Conservation (phyloP, 2,113 vertebrate genomes). For the Zapornia atra region DNA sequence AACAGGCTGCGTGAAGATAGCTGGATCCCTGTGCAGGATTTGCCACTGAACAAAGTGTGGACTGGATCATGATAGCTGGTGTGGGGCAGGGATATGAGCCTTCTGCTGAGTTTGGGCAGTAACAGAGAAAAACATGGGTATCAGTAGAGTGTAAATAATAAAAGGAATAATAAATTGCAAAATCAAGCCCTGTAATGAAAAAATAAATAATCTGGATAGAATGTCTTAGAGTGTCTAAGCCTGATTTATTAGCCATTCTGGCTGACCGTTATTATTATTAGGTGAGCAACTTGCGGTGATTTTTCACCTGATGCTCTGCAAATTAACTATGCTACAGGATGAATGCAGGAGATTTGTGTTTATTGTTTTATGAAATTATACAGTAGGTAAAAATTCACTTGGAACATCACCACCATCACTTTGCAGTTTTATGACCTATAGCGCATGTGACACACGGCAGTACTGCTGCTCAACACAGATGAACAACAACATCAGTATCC, state of each 20-base stretch:
- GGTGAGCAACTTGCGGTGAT: slow-evolving; percentile 38
- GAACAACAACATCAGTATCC: slow-evolving; percentile 35
- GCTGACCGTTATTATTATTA: slow-evolving; percentile 53
- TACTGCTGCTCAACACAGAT: slow-evolving; percentile 34
- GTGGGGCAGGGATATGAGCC: not conserved
- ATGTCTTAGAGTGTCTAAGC: not conserved
- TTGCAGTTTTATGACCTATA: slow-evolving; percentile 40
- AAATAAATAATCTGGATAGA: slow-evolving; percentile 64
- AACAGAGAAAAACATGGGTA: not conserved
- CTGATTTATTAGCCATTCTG: slow-evolving; percentile 54
- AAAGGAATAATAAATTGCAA: slow-evolving; percentile 49
- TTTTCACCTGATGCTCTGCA: slow-evolving; percentile 55
- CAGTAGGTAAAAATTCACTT: slow-evolving; percentile 44
- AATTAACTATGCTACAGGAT: slow-evolving; percentile 40
- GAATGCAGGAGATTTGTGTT: slow-evolving; percentile 53
- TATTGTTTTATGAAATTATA: slow-evolving; percentile 65
- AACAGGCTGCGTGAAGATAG: not conserved
- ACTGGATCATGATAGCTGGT: not conserved
- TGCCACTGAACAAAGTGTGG: not conserved
- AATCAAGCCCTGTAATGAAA: slow-evolving; percentile 58
- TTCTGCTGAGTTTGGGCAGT: not conserved
- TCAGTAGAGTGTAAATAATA: slow-evolving; percentile 31
- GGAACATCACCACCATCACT: slow-evolving; percentile 31
- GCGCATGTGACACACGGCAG: not conserved
- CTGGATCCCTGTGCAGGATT: not conserved